Evolutionary conservation across 1,140 invertebrate species (phyloP), one percentile per base, ranked within the genome.

Genomic region (Cepaea nemoralis): DNA sequence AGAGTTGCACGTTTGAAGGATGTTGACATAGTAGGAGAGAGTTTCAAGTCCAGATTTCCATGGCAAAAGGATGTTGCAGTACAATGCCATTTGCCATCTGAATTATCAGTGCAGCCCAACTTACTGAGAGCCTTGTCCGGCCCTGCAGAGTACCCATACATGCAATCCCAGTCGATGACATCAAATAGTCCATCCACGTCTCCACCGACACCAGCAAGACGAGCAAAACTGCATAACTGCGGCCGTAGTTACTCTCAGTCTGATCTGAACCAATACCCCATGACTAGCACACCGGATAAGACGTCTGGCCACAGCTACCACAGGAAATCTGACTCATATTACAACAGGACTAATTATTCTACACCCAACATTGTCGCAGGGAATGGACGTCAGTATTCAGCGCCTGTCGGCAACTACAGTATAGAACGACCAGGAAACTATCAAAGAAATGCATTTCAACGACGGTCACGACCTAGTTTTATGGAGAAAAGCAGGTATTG

Each of bases 61-160:
- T 91, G 91, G 91, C 91, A 91, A 84, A 80, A 88, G 16, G 91
- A 91, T 85, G 89, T 87, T 19, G 87, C 87, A 3, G 85, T 91
- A n/a, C 91, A 91, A 82, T 91, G 91, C 69, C 79, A 83, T 74
- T 70, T 86, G 22, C 22, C 27, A 37, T 3, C 33, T 81, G 63
- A 78, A 37, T 22, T 24, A 16, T 1, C 24, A 3, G 12, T 16
- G 19, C 55, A 78, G 27, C 55, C 35, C 33, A 27, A 67, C 39
- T 39, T 78, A n/a, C 63, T 67, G 2, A n/a, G 77, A 24, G 66
- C 77, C 3, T 50, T 55, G 39, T 80, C 77, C 10, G 67, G 77
- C 22, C 77, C 77, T 24, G 76, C 76, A 31, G 14, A 27, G 33
- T 78, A 42, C 55, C 37, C 77, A 8, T 79, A 69, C 67, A 70